Conservation (phyloP, 1,140 invertebrate genomes). For the Pseudobourletiella spinata region DNA sequence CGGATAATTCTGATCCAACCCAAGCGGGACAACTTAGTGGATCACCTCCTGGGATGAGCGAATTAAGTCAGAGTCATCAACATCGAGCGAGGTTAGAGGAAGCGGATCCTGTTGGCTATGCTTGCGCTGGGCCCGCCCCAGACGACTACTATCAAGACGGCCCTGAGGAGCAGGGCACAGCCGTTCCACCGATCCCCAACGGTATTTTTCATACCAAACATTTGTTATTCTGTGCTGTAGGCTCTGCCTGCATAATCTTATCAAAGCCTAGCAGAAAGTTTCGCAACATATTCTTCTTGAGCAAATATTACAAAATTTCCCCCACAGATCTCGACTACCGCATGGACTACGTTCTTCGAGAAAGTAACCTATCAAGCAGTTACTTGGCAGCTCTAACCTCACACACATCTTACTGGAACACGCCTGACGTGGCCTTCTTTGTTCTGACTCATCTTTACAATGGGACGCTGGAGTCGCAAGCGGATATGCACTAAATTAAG, state of each 20-base stretch:
- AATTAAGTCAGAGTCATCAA: not conserved
- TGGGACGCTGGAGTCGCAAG: constrained; percentile 3
- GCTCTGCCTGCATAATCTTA: too few relatives aligned
- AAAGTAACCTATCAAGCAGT: constrained; percentile 48
- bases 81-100: too few relatives aligned
- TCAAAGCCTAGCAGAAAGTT: too few relatives aligned
- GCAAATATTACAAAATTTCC: too few relatives aligned
- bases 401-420: constrained; percentile 63
- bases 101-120: too few relatives aligned
- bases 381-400: constrained; percentile 59
- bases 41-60: not conserved
- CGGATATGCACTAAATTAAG: not conserved
- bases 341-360: constrained; percentile 56
- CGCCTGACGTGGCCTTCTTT: constrained; percentile 60
- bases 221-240: too few relatives aligned
- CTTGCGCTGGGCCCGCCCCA: too few relatives aligned
- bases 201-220: too few relatives aligned
- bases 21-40: not conserved
- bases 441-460: constrained; percentile 42
- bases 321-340: constrained; percentile 47
- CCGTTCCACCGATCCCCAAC: not conserved
- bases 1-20: constrained; percentile 1
- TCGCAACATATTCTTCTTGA: too few relatives aligned
- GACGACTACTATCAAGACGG: too few relatives aligned
- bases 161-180: too few relatives aligned